Conservation (phyloP, 2,113 vertebrate species). For the Gymnarchus niloticus region DNA sequence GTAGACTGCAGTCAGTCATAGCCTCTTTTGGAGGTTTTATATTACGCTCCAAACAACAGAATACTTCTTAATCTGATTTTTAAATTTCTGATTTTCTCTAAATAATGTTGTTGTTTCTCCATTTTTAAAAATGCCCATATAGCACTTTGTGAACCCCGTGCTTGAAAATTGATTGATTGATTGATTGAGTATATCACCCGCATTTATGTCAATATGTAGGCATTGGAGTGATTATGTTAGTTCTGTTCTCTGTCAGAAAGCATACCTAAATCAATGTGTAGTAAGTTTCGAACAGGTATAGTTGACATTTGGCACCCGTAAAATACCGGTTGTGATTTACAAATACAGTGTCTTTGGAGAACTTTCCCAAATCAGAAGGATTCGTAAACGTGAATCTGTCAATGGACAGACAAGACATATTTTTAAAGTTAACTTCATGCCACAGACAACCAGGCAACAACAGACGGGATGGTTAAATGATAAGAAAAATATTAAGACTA, state of each 20-base stretch:
- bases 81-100: no score
- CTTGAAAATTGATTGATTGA: no score
- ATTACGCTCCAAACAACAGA: neutral
- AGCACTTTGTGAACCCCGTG: no score
- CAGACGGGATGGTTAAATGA: neutral
- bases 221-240: slow-evolving; percentile 1
- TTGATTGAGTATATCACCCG: neutral
- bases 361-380: neutral
- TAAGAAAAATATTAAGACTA: slow-evolving; percentile 5
- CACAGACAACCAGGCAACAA: neutral
- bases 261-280: neutral
- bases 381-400: neutral
- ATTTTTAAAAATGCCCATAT: no score
- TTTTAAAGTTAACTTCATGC: neutral
- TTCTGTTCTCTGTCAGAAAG: neutral
- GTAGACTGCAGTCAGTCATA: neutral
- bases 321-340: neutral
- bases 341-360: no score
- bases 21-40: neutral
- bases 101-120: no score
- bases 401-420: neutral
- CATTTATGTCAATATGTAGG: neutral
- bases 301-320: neutral
- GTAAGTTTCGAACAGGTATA: neutral
- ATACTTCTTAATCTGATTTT: no score